Evolutionary conservation across 2,113 vertebrate genomes (phyloP).

Genomic region (Carlito syrichta): DNA sequence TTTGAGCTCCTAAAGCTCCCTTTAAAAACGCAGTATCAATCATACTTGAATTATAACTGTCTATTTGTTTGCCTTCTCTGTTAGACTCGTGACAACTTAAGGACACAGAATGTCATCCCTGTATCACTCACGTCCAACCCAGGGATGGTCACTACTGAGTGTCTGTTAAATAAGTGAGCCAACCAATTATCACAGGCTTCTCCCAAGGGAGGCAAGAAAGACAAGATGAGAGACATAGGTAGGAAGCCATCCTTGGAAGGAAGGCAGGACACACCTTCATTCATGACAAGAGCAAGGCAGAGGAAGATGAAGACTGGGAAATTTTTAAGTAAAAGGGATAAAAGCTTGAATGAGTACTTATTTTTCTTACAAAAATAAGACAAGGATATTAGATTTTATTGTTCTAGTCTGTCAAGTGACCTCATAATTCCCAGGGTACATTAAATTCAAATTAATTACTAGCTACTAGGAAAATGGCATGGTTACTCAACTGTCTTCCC

Average conservation of each 20-base stretch:
- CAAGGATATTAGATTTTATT: background rate
- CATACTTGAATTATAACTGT: background rate
- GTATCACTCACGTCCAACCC: background rate
- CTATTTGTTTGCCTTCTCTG: background rate
- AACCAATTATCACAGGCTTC: background rate
- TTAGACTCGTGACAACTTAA: background rate
- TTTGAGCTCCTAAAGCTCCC: background rate
- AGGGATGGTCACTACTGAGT: background rate
- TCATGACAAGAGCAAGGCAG: background rate
- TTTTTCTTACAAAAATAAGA: slow-evolving; percentile 9
- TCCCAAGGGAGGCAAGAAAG: background rate
- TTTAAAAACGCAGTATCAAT: background rate
- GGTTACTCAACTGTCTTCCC: background rate
- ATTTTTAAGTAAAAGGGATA: background rate
- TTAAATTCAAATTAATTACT: slow-evolving; percentile 22
- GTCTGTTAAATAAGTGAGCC: background rate
- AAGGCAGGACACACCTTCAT: background rate
- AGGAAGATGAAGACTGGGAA: background rate
- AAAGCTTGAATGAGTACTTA: background rate
- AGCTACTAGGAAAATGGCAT: background rate
- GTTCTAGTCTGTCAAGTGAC: slow-evolving; percentile 1
- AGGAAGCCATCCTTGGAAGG: background rate
- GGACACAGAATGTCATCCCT: background rate
- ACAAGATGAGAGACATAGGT: background rate
- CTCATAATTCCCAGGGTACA: background rate